These are phyloP conservation scores for Etheostoma nigrum DNA, from an alignment of 2,797 vertebrate species.

Conservation along the genomic window DNA sequence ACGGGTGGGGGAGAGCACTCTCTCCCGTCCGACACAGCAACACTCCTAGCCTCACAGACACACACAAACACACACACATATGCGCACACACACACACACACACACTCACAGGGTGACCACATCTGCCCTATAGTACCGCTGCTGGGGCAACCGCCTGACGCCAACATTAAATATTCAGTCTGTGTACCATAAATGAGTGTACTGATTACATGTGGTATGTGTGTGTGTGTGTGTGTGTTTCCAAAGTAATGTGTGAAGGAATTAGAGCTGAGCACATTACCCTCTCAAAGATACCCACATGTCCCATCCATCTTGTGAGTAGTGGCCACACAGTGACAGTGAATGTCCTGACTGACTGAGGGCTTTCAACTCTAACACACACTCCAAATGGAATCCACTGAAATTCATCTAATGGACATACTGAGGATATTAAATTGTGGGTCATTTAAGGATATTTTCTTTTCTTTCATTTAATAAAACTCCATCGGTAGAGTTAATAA, in stretches of 20 bases:
- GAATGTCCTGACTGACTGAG: slow-evolving; percentile 47
- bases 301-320: slow-evolving; percentile 60
- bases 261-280: slow-evolving; percentile 55
- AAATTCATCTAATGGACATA: neutral
- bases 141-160: slow-evolving; percentile 53
- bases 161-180: slow-evolving; percentile 48
- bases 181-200: slow-evolving; percentile 48
- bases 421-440: neutral
- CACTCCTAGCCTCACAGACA: slow-evolving; percentile 53
- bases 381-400: neutral
- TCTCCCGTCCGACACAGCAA: slow-evolving; percentile 67
- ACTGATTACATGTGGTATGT: slow-evolving; percentile 32
- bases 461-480: neutral
- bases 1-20: slow-evolving; percentile 65
- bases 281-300: slow-evolving; percentile 58
- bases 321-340: slow-evolving; percentile 53
- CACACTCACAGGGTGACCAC: slow-evolving; percentile 55
- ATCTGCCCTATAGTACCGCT: slow-evolving; percentile 51
- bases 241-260: slow-evolving; percentile 52
- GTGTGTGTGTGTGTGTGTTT: slow-evolving; percentile 38
- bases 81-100: slow-evolving; percentile 42
- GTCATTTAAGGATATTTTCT: neutral
- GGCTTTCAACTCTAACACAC: slow-evolving; percentile 15
- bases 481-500: neutral
- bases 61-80: slow-evolving; percentile 59